These are phyloP conservation scores for Nomada hirtipes DNA, from an alignment of 2,888 invertebrate genomes.

Conservation along the genomic window DNA sequence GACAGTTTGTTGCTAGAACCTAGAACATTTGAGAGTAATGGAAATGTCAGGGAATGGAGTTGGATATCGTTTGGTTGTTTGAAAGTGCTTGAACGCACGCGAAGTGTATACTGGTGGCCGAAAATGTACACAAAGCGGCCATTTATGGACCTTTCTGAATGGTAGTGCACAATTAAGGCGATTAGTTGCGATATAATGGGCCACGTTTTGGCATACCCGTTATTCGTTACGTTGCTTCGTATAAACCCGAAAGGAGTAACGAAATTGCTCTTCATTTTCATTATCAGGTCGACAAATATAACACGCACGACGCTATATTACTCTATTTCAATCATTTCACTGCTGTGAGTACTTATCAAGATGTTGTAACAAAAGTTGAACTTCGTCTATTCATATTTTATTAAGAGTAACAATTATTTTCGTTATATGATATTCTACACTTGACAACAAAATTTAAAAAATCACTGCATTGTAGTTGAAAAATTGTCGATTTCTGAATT, in stretches of 20 bases:
- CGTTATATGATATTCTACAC: too few species aligned
- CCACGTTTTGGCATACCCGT: conserved; percentile 5
- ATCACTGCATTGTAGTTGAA: too few species aligned
- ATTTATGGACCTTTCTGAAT: conserved; percentile 15
- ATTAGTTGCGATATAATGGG: conserved; percentile 21
- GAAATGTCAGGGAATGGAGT: not conserved
- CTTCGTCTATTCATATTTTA: not conserved
- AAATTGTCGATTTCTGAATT: too few species aligned
- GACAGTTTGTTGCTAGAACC: not conserved
- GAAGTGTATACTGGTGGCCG: not conserved
- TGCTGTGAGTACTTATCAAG: not conserved
- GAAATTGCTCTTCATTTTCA: conserved; percentile 9
- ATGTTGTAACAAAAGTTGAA: not conserved
- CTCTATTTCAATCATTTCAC: not conserved
- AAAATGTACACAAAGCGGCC: conserved; percentile 17
- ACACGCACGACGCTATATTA: not conserved
- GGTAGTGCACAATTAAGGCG: conserved; percentile 17
- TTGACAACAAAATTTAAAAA: too few species aligned
- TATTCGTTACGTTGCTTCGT: not conserved
- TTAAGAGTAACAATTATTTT: not conserved
- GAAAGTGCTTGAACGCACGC: not conserved
- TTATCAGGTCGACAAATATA: not conserved
- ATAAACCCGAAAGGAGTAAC: not conserved
- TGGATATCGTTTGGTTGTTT: not conserved
- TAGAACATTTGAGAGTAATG: conserved; percentile 1